Base-by-base conservation (phyloP, 2,113 vertebrate genomes). In the Oryzias woworae region DNA sequence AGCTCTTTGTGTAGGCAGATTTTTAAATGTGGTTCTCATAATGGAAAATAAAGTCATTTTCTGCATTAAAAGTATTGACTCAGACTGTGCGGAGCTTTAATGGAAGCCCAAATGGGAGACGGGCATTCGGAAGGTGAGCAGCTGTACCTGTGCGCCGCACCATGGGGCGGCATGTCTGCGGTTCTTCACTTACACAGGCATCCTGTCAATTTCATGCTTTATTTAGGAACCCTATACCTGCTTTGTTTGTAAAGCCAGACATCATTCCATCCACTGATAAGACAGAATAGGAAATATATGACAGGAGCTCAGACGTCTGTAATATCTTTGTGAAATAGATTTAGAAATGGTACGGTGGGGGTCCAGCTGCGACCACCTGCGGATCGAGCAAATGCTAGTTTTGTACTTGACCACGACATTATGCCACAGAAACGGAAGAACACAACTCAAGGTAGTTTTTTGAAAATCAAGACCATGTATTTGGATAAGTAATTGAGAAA, bases 191-290 rank as follows among this genome's bases (percentile, higher is more conserved):
- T 72, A 76, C 66, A 67, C 81, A 78, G 83, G 75, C 77, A 64
- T 84, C 69, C 85, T 62, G 76, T 82, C 81, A 81, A 90, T 89
- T 89, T 89, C 86, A 89, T 82, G 85, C 86, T 88, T 89, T 89
- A 87, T 89, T 91, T 82, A 87, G 85, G 76, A 78, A 80, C 83
- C 85, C 85, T 87, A 75, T 82, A 73, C 86, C 78, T 82, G 80
- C 84, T 85, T 87, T 89, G 86, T 90, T 88, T 88, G 88, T 87
- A 68, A 53, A 82, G 85, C 86, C 86, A 89, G 88, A 90, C 85
- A 87, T 87, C 87, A 81, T 87, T 89, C 78, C 85, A 70, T 76
- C 71, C 68, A 66, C 87, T 90, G 89, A 91, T 90, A 83, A 90
- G 85, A 83, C 45, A 50, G 78, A 87, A 90, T 87, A 70, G 80